Evolutionary conservation across 2,888 invertebrate genomes (phyloP).

Genomic region (Harpalus rufipes): DNA sequence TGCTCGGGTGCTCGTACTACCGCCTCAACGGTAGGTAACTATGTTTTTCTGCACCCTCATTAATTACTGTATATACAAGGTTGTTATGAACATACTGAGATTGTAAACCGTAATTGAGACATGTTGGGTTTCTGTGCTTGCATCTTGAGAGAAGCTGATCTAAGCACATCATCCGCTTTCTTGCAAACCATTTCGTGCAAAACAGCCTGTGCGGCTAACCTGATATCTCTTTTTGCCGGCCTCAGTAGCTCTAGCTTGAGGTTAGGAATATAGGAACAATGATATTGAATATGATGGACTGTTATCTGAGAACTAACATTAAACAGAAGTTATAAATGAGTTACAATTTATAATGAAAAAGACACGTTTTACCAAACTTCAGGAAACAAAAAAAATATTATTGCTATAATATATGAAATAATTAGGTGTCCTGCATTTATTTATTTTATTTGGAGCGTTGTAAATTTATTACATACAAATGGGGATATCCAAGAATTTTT

Average conservation of each 20-base stretch:
- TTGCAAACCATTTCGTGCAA: slow-evolving; percentile 11
- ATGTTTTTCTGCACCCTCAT: neutral
- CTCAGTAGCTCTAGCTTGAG: neutral
- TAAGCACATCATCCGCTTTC: slow-evolving; percentile 20
- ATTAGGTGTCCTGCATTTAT: too few species aligned
- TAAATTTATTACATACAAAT: too few species aligned
- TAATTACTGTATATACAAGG: neutral
- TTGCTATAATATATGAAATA: too few species aligned
- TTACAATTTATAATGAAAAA: too few species aligned
- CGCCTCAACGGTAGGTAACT: neutral
- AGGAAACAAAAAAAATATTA: too few species aligned
- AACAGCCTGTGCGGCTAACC: slow-evolving; percentile 27
- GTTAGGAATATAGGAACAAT: neutral
- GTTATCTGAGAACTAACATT: neutral
- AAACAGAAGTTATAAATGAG: too few species aligned
- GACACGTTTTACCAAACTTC: too few species aligned
- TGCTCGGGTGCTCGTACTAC: too few species aligned
- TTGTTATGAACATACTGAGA: neutral
- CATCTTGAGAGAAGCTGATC: slow-evolving; percentile 3
- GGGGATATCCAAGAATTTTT: too few species aligned
- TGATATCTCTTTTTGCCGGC: slow-evolving; percentile 29
- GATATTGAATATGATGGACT: neutral
- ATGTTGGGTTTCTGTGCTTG: neutral
- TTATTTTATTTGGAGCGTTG: too few species aligned
- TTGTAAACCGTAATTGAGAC: neutral